Base-by-base conservation (phyloP, 2,113 vertebrate species). In the Apodemus sylvaticus region DNA sequence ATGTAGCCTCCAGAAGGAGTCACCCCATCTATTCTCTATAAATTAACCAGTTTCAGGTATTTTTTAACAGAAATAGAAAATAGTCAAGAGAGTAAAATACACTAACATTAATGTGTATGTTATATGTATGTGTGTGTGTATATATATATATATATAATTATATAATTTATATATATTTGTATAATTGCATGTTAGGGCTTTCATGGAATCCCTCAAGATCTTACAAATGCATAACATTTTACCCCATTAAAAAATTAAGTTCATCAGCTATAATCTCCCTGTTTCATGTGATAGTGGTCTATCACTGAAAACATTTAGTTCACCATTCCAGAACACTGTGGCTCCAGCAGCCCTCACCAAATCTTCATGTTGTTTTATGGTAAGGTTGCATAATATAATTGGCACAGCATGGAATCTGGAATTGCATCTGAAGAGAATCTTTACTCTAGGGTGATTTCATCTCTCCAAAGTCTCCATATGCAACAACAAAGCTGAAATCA, bases 351-450 rank as follows among this genome's bases (percentile, higher is more conserved):
- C 29, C 14, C 68, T 42, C 55, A 45, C 53, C 83, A 94, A 96
- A 94, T 55, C 48, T 71, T 82, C 76, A 31, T 82, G 31, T 53
- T 92, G 64, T 79, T 95, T 93, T 70, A 95, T 62, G 60, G 91
- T 93, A 94, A 86, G 22, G 64, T 45, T 77, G 29, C 29, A 85
- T 31, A 90, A 90, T 66, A 83, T 74, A 90, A 94, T 81, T 90
- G 85, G 79, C 78, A 91, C 58, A 73, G 87, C 73, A 93, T 62
- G 74, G 81, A 94, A 86, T 91, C 7, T 96, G 89, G 81, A 93
- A 95, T 78, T 93, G 81, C 90, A 24, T 87, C 51, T 79, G 22
- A 91, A 89, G 29, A 39, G 64, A 89, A 90, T 89, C 51, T 93
- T 91, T 92, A 45, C 71, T 90, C 81, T 76, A 3, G n/a, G 90